These are phyloP conservation scores for Epicampocera succincta DNA, from an alignment of 2,888 invertebrate species.

Conservation along the genomic window DNA sequence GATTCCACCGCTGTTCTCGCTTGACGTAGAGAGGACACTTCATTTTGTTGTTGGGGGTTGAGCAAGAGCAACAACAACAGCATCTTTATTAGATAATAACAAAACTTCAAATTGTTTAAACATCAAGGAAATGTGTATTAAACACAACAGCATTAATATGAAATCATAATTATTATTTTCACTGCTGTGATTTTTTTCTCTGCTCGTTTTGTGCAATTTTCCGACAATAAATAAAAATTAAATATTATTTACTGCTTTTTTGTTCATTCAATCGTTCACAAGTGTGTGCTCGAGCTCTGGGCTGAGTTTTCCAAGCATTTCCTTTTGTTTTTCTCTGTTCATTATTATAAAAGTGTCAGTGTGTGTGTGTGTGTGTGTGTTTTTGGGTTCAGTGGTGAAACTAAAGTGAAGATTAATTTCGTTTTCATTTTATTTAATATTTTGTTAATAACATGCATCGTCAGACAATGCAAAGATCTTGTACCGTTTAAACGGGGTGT, in stretches of 20 bases:
- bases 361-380: not conserved
- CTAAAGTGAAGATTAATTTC: constrained; percentile 61
- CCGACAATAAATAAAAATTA: constrained; percentile 67
- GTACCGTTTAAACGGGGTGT: constrained; percentile 36
- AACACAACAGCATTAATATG: constrained; percentile 18
- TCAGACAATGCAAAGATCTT: constrained; percentile 18
- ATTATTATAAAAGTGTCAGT: constrained; percentile 16
- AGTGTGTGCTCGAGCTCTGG: constrained; percentile 28
- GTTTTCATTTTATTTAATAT: constrained; percentile 31
- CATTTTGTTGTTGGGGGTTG: no score
- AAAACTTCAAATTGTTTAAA: constrained; percentile 6
- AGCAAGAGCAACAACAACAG: no score
- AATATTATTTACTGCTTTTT: constrained; percentile 64
- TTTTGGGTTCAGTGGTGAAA: constrained; percentile 21
- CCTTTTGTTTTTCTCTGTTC: constrained; percentile 20
- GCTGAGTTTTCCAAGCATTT: constrained; percentile 50
- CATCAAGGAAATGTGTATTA: constrained; percentile 15
- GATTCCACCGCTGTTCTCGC: no score
- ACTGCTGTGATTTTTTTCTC: constrained; percentile 47
- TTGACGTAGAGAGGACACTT: no score
- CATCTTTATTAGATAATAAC: no score
- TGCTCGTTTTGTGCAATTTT: constrained; percentile 53
- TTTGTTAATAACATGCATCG: constrained; percentile 49
- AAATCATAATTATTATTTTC: constrained; percentile 54
- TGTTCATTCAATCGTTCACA: constrained; percentile 46